Percentiles rank a stretch among this genome's conserved stretches.
Evolutionary conservation across 53 echinoderm and acorn worm genomes (phyloP).

Genomic region (Antedon mediterranea): DNA sequence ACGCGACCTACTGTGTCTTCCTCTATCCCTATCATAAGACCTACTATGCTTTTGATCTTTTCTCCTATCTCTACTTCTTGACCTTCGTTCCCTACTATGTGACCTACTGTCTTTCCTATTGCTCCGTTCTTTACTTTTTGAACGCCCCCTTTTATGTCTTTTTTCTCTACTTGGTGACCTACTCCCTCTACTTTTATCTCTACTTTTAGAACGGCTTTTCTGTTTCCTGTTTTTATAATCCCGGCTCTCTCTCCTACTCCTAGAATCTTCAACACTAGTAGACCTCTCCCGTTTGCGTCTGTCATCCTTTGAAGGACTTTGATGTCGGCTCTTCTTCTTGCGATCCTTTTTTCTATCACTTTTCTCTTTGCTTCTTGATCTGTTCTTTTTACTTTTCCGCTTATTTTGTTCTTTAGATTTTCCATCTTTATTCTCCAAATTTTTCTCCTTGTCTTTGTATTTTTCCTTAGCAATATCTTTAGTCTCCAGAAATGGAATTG

Average conservation of each 20-base stretch:
- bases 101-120: constrained; percentile 12
- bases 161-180: background rate
- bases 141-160: background rate
- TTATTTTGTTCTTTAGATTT: constrained; percentile 11
- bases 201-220: constrained; percentile 4
- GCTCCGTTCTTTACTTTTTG: constrained; percentile 12
- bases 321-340: constrained; percentile 6
- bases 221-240: constrained; percentile 6
- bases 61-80: constrained; percentile 12
- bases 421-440: constrained; percentile 12
- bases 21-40: constrained; percentile 2
- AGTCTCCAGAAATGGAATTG: constrained; percentile 3
- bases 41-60: constrained; percentile 1
- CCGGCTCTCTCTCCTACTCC: background rate
- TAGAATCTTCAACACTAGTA: background rate
- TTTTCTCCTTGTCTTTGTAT: background rate
- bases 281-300: background rate
- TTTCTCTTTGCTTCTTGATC: constrained; percentile 3
- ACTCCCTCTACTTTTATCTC: constrained; percentile 3
- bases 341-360: constrained; percentile 3
- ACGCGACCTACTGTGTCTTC: background rate
- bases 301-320: background rate
- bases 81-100: constrained; percentile 16
- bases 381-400: constrained; percentile 2
- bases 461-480: background rate